These are phyloP conservation scores for Ostrea edulis DNA, from an alignment of 1,140 invertebrate species.

Conservation along the genomic window DNA sequence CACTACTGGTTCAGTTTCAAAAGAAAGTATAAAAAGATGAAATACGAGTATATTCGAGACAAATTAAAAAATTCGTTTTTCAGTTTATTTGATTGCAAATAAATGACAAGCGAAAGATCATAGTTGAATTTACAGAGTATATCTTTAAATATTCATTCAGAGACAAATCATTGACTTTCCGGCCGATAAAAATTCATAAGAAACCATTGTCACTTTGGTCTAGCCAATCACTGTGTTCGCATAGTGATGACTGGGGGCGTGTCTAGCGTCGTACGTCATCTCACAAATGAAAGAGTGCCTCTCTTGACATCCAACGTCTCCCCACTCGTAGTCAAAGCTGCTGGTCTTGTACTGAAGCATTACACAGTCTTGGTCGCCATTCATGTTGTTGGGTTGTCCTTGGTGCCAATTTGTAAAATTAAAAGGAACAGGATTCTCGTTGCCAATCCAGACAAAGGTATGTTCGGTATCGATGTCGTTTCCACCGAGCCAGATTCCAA, in stretches of 20 bases:
- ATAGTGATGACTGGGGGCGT: neutral
- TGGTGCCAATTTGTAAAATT: constrained; percentile 62
- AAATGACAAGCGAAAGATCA: too few species aligned
- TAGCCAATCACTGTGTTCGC: neutral
- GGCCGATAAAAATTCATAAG: too few species aligned
- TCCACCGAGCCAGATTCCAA: constrained; percentile 62
- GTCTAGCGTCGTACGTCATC: neutral
- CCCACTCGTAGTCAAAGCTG: constrained; percentile 57
- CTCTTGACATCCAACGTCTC: constrained; percentile 56
- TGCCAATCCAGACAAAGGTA: constrained; percentile 47
- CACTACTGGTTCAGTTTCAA: too few species aligned
- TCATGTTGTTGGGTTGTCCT: constrained; percentile 65
- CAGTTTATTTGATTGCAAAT: too few species aligned
- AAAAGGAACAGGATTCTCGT: neutral
- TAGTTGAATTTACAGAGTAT: too few species aligned
- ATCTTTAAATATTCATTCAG: too few species aligned
- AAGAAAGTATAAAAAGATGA: too few species aligned
- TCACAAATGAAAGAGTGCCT: constrained; percentile 64
- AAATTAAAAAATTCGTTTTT: too few species aligned
- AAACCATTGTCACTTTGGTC: too few species aligned
- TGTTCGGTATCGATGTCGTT: constrained; percentile 60
- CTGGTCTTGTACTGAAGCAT: constrained; percentile 54
- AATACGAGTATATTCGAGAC: too few species aligned
- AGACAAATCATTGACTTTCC: too few species aligned
- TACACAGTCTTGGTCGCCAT: constrained; percentile 59